phyloP scores from a whole-genome alignment of 2,888 invertebrate species.

The Lydus trimaculatus region DNA sequence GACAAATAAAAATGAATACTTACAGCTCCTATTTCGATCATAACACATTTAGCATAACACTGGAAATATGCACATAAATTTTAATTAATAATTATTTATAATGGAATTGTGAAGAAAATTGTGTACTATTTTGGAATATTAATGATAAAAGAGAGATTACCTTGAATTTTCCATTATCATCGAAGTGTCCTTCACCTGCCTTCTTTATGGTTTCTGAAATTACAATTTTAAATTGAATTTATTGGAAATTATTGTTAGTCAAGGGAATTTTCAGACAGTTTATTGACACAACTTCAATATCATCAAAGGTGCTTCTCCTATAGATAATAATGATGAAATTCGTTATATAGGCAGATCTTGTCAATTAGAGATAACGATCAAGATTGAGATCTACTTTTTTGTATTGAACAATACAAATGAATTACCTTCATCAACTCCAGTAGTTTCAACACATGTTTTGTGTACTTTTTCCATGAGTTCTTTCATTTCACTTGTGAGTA shows the following conservation, averaged over 20 bases:
- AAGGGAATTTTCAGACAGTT: too few relatives aligned
- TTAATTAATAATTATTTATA: conserved; percentile 9
- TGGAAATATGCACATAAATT: conserved; percentile 26
- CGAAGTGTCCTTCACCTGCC: conserved; percentile 25
- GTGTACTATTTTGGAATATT: background rate
- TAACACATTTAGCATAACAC: conserved; percentile 38
- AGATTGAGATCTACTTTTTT: background rate
- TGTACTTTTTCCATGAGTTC: conserved; percentile 24
- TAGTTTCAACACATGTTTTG: conserved; percentile 21
- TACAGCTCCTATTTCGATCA: conserved; percentile 32
- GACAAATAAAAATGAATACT: conserved; percentile 21
- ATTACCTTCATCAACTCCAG: conserved; percentile 26
- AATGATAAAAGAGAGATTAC: conserved; percentile 19
- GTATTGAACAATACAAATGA: background rate
- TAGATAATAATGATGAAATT: too few relatives aligned
- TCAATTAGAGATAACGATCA: background rate
- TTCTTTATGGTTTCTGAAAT: conserved; percentile 24
- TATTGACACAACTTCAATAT: too few relatives aligned
- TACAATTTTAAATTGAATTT: background rate
- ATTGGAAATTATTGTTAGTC: too few relatives aligned
- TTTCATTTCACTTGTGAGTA: conserved; percentile 8
- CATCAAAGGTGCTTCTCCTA: too few relatives aligned
- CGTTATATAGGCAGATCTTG: too few relatives aligned
- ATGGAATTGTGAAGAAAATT: background rate
- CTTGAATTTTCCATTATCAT: conserved; percentile 27